A percentile compares a stretch with the other conserved stretches of the same genome.
phyloP scores from a whole-genome alignment of 2,888 invertebrate species.

The Mycalesis mineus region DNA sequence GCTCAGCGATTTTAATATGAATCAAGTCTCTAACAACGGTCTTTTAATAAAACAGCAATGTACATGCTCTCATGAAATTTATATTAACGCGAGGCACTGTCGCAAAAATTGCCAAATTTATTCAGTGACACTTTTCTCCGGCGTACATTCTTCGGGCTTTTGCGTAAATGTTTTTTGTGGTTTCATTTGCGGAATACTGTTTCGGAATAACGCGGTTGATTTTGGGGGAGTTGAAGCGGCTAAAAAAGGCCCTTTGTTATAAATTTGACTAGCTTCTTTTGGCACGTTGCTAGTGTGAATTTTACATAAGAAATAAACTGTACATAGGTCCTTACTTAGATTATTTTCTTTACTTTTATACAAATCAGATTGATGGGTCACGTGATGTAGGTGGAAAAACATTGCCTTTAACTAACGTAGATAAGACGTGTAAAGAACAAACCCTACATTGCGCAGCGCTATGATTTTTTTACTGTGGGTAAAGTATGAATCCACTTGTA shows the following conservation, averaged over 20 bases:
- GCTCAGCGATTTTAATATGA: slow-evolving; percentile 40
- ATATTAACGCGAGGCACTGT: slow-evolving; percentile 52
- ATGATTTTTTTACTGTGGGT: too few species aligned
- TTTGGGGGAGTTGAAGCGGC: not conserved
- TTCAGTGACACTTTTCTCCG: slow-evolving; percentile 34
- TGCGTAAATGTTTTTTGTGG: slow-evolving; percentile 28
- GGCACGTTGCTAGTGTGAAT: too few species aligned
- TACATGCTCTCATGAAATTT: slow-evolving; percentile 53
- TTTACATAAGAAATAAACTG: too few species aligned
- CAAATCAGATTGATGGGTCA: too few species aligned
- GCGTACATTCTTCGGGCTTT: slow-evolving; percentile 24
- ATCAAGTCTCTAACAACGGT: slow-evolving; percentile 44
- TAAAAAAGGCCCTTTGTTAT: not conserved
- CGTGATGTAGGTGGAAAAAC: too few species aligned
- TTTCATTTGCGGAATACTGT: slow-evolving; percentile 22
- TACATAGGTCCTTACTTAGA: too few species aligned
- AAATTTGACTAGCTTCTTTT: not conserved
- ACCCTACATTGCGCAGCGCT: too few species aligned
- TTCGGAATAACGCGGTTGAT: slow-evolving; percentile 4
- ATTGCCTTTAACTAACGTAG: too few species aligned
- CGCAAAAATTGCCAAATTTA: slow-evolving; percentile 38
- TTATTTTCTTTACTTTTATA: too few species aligned
- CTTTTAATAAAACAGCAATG: slow-evolving; percentile 54
- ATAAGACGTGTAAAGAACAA: too few species aligned
- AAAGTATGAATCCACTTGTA: too few species aligned